Percentiles rank a stretch among this genome's conserved stretches.
Conservation (phyloP, 2,888 invertebrate species). For the Ligdia adustata region DNA sequence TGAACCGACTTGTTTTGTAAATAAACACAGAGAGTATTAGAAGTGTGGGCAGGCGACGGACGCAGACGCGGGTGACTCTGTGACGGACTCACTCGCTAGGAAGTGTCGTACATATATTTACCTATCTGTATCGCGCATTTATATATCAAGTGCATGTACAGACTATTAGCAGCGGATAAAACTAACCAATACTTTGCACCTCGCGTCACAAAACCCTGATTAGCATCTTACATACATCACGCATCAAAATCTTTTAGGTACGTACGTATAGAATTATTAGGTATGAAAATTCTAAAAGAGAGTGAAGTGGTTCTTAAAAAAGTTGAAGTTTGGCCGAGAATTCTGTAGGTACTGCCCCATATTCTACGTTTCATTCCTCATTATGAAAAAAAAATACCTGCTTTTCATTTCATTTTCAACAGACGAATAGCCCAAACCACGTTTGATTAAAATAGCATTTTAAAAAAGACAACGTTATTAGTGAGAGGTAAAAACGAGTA, state of each 20-base stretch:
- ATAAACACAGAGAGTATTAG: slow-evolving; percentile 2
- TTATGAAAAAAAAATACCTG: no score
- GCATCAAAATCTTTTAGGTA: slow-evolving; percentile 1
- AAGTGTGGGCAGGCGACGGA: slow-evolving; percentile 14
- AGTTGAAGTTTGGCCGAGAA: no score
- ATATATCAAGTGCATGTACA: slow-evolving; percentile 9
- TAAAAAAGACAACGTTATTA: no score
- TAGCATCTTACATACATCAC: slow-evolving; percentile 14
- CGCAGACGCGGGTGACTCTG: slow-evolving; percentile 29
- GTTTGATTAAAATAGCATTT: no score
- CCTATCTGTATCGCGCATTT: slow-evolving; percentile 5
- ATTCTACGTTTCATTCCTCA: no score
- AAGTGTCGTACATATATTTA: slow-evolving; percentile 14
- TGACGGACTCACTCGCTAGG: slow-evolving; percentile 31
- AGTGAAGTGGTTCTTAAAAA: no score
- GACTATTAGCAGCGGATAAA: slow-evolving; percentile 10
- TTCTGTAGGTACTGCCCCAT: no score
- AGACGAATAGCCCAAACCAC: no score
- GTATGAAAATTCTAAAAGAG: no score
- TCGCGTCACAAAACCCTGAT: slow-evolving; percentile 22
- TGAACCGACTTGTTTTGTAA: slow-evolving; percentile 8
- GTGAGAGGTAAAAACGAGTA: no score
- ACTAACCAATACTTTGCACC: slow-evolving; percentile 20
- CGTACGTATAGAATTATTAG: no score
- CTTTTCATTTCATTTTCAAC: no score